Percentiles rank a stretch among this genome's conserved stretches.
Conservation (phyloP, 2,888 invertebrate species). For the Zaprionus bogoriensis region DNA sequence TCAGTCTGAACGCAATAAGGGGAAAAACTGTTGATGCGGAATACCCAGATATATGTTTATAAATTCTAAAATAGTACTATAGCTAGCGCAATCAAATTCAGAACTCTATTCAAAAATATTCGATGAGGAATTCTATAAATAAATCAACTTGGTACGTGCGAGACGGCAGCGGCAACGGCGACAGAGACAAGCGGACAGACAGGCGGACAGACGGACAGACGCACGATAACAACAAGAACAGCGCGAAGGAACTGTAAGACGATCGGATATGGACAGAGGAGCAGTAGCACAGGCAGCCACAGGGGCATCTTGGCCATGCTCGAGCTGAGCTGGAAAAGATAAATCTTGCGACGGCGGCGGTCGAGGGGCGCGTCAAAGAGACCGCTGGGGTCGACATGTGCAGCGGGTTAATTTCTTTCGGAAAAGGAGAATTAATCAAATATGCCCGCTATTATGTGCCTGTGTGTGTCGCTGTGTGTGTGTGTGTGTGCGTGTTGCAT, state of each 20-base stretch:
- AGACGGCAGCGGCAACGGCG: conserved; percentile 7
- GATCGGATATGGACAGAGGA: background rate
- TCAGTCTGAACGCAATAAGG: too few species aligned
- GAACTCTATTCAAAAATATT: conserved; percentile 14
- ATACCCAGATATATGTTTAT: background rate
- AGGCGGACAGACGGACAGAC: background rate
- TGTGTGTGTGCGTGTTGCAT: conserved; percentile 52
- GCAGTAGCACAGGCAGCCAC: conserved; percentile 2
- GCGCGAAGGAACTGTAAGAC: conserved; percentile 6
- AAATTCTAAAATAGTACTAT: background rate
- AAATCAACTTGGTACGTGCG: conserved; percentile 63
- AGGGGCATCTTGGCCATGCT: conserved; percentile 65
- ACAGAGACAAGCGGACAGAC: conserved; percentile 12
- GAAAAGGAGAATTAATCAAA: conserved; percentile 81
- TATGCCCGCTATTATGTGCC: conserved; percentile 36
- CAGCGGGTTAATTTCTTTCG: conserved; percentile 82
- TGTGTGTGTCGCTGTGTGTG: conserved; percentile 22
- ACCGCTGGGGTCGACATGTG: conserved; percentile 71
- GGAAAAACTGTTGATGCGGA: too few species aligned
- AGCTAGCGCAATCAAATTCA: background rate
- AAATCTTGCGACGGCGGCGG: conserved; percentile 75
- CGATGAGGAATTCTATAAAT: conserved; percentile 73
- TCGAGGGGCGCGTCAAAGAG: conserved; percentile 66
- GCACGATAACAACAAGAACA: background rate
- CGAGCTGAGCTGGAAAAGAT: conserved; percentile 74